Percentiles rank a stretch among this genome's conserved stretches.
Evolutionary conservation across 23 tunicate genomes (phyloP).

Genomic region (Ascidia mentula): DNA sequence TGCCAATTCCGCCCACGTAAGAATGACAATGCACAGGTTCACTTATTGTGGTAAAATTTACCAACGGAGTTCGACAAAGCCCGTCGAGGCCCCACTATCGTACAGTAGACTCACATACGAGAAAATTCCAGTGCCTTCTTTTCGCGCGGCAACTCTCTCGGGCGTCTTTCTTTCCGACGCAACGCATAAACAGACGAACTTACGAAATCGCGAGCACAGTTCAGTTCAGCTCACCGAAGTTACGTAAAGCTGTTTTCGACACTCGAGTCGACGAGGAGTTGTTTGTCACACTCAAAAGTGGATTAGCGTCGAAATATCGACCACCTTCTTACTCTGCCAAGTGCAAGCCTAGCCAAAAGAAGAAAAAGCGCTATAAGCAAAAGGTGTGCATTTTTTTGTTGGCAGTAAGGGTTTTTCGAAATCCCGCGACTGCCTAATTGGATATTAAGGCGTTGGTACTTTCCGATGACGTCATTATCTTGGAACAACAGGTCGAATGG

Average conservation of each 20-base stretch:
- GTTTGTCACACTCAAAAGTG: neutral
- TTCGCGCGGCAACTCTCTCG: too few relatives aligned
- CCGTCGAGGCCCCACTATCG: too few relatives aligned
- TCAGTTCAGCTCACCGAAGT: neutral
- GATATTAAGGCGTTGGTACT: neutral
- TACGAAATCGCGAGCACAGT: neutral
- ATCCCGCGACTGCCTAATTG: neutral
- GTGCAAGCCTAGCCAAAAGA: neutral
- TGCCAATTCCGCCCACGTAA: too few relatives aligned
- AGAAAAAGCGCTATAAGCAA: neutral
- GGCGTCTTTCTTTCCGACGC: neutral
- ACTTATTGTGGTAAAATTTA: too few relatives aligned
- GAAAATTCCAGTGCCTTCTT: too few relatives aligned
- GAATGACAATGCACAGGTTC: too few relatives aligned
- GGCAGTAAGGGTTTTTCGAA: neutral
- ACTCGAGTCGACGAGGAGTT: neutral
- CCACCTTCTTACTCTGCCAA: neutral
- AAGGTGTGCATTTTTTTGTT: neutral
- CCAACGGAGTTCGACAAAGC: too few relatives aligned
- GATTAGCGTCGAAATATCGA: neutral
- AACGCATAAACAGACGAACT: neutral
- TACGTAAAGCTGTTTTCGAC: neutral
- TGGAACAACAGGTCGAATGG: neutral
- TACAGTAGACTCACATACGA: too few relatives aligned
- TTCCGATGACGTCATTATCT: neutral